These are phyloP conservation scores for Crotophaga sulcirostris DNA, from an alignment of 2,113 vertebrate species.

Conservation along the genomic window DNA sequence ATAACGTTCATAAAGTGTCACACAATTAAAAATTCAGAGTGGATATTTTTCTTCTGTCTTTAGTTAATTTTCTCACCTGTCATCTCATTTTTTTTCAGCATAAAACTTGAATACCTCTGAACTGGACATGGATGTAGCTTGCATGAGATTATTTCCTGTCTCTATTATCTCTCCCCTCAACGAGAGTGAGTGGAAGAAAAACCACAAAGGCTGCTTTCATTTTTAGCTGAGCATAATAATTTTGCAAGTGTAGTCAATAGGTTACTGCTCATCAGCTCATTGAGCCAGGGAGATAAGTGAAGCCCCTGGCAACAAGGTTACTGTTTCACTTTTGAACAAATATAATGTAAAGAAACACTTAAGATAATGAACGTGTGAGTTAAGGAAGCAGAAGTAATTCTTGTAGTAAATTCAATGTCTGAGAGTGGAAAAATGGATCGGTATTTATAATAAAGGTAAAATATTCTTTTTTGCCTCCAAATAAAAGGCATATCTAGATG, in stretches of 20 bases:
- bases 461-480: neutral
- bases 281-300: slow-evolving; percentile 26
- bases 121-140: neutral
- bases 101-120: neutral
- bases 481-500: neutral
- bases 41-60: neutral
- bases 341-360: neutral
- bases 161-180: neutral
- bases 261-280: slow-evolving; percentile 12
- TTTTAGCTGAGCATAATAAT: slow-evolving; percentile 5
- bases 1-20: neutral
- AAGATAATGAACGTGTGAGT: neutral
- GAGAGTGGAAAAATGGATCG: neutral
- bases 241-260: neutral
- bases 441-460: neutral
- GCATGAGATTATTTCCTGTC: neutral
- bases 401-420: neutral
- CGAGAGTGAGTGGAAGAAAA: neutral
- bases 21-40: neutral
- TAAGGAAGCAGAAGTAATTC: neutral
- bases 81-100: neutral
- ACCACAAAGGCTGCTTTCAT: slow-evolving; percentile 31
- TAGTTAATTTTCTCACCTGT: neutral
- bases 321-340: neutral
- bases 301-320: neutral